These are phyloP conservation scores for Prolemur simus DNA, from an alignment of 2,113 vertebrate genomes.

Conservation along the genomic window DNA sequence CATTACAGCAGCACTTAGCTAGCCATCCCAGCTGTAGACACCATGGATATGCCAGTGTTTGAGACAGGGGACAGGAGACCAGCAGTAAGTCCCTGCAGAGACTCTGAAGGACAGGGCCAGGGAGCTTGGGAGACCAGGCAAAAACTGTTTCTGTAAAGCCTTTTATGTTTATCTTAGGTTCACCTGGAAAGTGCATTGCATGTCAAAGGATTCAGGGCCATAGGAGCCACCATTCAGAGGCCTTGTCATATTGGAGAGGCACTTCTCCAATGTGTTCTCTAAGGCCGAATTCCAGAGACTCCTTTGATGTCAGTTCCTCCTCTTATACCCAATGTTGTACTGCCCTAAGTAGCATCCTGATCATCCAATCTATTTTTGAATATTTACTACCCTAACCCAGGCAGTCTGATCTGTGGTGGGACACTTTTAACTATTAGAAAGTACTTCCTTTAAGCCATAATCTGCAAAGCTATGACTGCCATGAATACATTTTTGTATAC, in stretches of 20 bases:
- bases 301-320: neutral
- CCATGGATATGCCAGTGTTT: no score
- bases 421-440: neutral
- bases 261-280: neutral
- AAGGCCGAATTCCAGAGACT: neutral
- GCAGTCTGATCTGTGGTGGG: neutral
- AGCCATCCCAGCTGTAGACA: neutral
- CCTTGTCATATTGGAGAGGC: neutral
- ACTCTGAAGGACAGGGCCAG: neutral
- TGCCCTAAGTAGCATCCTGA: accelerated
- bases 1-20: neutral
- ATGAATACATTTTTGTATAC: neutral
- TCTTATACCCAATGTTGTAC: neutral
- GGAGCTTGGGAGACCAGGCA: neutral
- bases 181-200: neutral
- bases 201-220: neutral
- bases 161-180: neutral
- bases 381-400: neutral
- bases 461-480: neutral
- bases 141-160: neutral
- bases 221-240: neutral
- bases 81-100: neutral
- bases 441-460: neutral
- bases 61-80: neutral
- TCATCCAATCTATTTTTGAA: neutral